These are phyloP conservation scores for Styela plicata DNA, from an alignment of 23 tunicate genomes.

Conservation along the genomic window DNA sequence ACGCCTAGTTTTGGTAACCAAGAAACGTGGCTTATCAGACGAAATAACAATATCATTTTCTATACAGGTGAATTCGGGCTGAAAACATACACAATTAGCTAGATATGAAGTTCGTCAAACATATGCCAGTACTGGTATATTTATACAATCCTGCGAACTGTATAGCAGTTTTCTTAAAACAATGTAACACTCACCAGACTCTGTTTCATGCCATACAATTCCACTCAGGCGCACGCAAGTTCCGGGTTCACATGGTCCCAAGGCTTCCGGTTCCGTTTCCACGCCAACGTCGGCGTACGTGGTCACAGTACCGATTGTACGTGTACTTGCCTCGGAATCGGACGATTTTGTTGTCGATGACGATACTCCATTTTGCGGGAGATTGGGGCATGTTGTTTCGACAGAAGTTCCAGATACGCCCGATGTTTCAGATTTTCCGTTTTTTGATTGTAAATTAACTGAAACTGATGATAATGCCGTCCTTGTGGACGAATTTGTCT, in stretches of 20 bases:
- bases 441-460: background rate
- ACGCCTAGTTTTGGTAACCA: no score
- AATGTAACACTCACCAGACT: constrained; percentile 80
- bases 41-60: no score
- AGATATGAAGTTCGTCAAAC: no score
- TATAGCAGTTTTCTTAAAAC: no score
- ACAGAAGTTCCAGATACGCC: background rate
- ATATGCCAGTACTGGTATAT: no score
- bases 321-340: background rate
- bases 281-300: constrained; percentile 53
- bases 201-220: constrained; percentile 96
- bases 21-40: no score
- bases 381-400: background rate
- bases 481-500: background rate
- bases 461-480: background rate
- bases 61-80: no score
- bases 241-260: constrained; percentile 94
- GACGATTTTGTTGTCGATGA: background rate
- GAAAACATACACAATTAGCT: no score
- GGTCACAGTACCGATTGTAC: constrained; percentile 51
- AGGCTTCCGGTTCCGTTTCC: constrained; percentile 75
- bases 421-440: background rate
- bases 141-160: no score
- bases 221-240: constrained; percentile 73
- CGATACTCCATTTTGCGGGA: constrained; percentile 2